Evolutionary conservation across 2,797 vertebrate species (phyloP).

Genomic region (Halcyon leucocephala): DNA sequence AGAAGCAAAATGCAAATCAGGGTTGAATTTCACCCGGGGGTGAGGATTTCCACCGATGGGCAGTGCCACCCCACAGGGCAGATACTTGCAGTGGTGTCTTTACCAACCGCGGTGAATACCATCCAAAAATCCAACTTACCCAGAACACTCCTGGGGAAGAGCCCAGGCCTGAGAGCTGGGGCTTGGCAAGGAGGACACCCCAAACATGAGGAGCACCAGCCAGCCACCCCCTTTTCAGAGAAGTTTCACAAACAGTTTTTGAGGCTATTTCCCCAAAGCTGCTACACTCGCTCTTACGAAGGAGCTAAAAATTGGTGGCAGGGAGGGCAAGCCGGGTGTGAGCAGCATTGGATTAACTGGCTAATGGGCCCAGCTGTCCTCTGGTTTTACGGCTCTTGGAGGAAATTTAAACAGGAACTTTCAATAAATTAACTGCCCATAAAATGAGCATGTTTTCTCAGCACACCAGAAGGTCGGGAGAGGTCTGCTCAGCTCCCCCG

Average conservation of each 20-base stretch:
- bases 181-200: background rate
- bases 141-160: fast-evolving
- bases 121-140: background rate
- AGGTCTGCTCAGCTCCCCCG: background rate
- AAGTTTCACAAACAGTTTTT: background rate
- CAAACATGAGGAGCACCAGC: background rate
- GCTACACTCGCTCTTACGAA: fast-evolving
- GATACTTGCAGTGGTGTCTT: background rate
- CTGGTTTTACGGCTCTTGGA: conserved; percentile 25
- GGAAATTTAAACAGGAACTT: conserved; percentile 65
- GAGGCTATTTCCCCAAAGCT: background rate
- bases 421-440: conserved; percentile 65
- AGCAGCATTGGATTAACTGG: background rate
- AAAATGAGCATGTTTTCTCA: conserved; percentile 52
- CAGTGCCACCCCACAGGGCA: background rate
- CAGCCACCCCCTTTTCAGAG: background rate
- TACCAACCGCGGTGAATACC: background rate
- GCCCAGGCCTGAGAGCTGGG: background rate
- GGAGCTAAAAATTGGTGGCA: background rate
- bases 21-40: background rate
- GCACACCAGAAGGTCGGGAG: background rate
- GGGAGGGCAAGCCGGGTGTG: background rate
- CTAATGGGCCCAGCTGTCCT: conserved; percentile 21
- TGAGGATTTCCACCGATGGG: background rate
- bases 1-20: background rate